Base-by-base conservation (phyloP, 1,140 invertebrate genomes). In the Lordiphosa collinella region DNA sequence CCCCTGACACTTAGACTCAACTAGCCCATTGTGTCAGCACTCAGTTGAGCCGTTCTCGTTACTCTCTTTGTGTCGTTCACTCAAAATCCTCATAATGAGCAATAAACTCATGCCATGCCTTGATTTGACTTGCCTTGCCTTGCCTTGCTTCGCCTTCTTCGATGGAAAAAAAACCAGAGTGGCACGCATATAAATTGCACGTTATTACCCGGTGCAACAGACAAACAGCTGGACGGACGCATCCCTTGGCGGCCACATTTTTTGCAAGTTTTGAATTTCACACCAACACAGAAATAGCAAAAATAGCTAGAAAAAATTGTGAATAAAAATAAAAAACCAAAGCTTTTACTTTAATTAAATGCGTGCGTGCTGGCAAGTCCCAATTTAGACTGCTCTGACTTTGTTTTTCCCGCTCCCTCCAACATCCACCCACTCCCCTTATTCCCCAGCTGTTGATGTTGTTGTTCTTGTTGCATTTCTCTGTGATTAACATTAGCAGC, bases 291-390 rank as follows among this genome's bases (percentile, higher is more conserved):
- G 57, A 57, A 65, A 49, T 22, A 37, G 46, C 18, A 57, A 63
- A 57, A 65, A 49, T 22, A 37, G 46, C 18, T 47, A 55, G 44
- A 14, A 62, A 57, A 47, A 44, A 22, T 58, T 22, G 32, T 40
- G 7, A 12, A 29, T 16, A 34, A 58, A 67, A 62, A 44, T 50
- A 57, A 52, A 62, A 74, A 82, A 59, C 50, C 78, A 61, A 82
- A 61, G 76, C 76, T 82, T 82, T 82, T 82, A 82, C 78, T 82
- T 84, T 82, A 82, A 82, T 82, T 82, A 82, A 82, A 82, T 82
- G 76, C 71, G 76, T 82, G 76, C 76, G 76, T 82, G 76, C 25
- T 58, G 57, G 61, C 52, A 75, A 82, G 60, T 75, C 38, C 56
- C 70, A 82, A 76, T 80, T 80, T 71, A 70, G 71, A 71, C 59